Conservation (phyloP, 2,888 invertebrate genomes). For the Pollenia labialis region DNA sequence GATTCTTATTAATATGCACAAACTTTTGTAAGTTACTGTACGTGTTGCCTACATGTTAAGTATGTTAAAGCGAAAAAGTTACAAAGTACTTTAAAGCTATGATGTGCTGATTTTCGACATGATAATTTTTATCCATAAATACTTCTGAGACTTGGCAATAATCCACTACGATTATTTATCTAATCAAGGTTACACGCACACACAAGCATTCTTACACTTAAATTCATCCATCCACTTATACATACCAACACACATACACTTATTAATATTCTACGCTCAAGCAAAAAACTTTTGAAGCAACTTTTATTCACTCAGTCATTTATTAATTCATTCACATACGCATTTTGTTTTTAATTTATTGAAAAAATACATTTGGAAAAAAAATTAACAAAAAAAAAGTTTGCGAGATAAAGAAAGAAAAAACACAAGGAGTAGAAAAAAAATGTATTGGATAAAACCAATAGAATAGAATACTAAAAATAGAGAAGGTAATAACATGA, state of each 20-base stretch:
- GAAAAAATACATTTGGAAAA: slow-evolving; percentile 6
- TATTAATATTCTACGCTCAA: neutral
- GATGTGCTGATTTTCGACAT: slow-evolving; percentile 55
- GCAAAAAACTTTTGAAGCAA: slow-evolving; percentile 2
- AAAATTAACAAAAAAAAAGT: slow-evolving; percentile 4
- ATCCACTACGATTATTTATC: slow-evolving; percentile 59
- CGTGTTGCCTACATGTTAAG: no score
- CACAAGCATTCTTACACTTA: neutral
- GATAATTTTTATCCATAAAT: slow-evolving; percentile 58
- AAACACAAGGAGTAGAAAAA: neutral
- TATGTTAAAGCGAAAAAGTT: slow-evolving; percentile 51
- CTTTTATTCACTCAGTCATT: neutral
- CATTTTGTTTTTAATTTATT: slow-evolving; percentile 51
- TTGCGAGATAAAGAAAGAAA: neutral
- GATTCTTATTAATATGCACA: no score
- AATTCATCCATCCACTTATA: neutral
- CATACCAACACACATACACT: neutral
- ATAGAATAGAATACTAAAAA: neutral
- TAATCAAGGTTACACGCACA: slow-evolving; percentile 42
- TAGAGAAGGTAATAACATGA: neutral
- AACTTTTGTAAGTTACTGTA: no score
- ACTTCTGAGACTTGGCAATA: slow-evolving; percentile 44
- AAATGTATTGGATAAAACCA: neutral
- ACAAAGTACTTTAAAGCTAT: slow-evolving; percentile 42
- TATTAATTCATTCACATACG: neutral